Evolutionary conservation across 2,113 vertebrate genomes (phyloP).

Genomic region (Corythornis madagascariensis): DNA sequence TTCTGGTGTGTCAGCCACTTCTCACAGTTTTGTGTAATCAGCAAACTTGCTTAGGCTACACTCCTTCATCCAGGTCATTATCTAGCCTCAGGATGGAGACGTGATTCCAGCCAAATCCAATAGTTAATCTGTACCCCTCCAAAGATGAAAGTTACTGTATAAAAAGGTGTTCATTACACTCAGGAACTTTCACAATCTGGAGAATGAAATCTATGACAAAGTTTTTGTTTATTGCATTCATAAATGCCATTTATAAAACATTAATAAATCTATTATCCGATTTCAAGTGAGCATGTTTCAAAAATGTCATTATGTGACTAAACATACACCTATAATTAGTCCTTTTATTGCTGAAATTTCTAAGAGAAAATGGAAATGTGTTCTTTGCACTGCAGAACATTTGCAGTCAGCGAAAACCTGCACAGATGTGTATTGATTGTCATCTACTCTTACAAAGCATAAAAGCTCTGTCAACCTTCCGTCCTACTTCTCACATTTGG

Average conservation of each 20-base stretch:
- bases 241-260: neutral
- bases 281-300: neutral
- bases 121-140: neutral
- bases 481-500: neutral
- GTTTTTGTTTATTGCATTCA: neutral
- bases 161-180: neutral
- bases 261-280: neutral
- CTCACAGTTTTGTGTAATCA: too few species aligned
- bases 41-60: too few species aligned
- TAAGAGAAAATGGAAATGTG: neutral
- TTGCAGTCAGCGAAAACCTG: neutral
- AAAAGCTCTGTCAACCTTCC: neutral
- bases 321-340: neutral
- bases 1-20: too few species aligned
- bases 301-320: neutral
- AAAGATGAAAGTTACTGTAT: neutral
- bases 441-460: neutral
- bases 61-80: too few species aligned
- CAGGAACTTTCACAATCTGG: neutral
- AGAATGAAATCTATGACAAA: neutral
- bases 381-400: neutral
- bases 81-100: too few species aligned
- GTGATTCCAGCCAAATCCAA: neutral
- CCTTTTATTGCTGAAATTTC: neutral
- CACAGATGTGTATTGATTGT: neutral